phyloP scores from a whole-genome alignment of 2,113 vertebrate species.

The Paramisgurnus dabryanus region DNA sequence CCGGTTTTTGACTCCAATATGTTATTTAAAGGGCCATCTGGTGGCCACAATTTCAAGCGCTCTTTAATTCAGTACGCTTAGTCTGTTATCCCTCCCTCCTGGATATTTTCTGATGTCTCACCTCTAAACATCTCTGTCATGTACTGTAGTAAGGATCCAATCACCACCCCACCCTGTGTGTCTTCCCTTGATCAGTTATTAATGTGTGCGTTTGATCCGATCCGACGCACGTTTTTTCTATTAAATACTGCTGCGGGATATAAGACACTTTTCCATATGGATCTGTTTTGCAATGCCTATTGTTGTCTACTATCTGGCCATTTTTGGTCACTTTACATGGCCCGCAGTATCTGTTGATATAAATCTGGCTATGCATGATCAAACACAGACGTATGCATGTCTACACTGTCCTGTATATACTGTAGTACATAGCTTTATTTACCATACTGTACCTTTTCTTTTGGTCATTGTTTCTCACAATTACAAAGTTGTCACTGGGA shows the following conservation, averaged over 20 bases:
- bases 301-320: not conserved
- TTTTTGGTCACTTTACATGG: constrained; percentile 5
- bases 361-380: not conserved
- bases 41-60: constrained; percentile 22
- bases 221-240: not conserved
- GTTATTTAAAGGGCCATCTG: constrained; percentile 48
- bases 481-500: too few species aligned
- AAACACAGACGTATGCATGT: not conserved
- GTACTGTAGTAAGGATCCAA: not conserved
- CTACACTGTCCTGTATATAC: not conserved
- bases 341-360: constrained; percentile 3
- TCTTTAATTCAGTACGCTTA: not conserved
- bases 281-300: constrained; percentile 4
- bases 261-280: constrained; percentile 1
- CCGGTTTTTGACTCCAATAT: not conserved
- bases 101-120: not conserved
- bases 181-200: not conserved
- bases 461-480: too few species aligned
- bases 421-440: not conserved
- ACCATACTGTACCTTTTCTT: too few species aligned
- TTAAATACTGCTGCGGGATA: constrained; percentile 2
- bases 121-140: constrained; percentile 15
- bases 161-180: not conserved
- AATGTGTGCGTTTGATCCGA: not conserved
- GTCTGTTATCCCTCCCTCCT: not conserved